Base-by-base conservation (phyloP, 35 echinoderm and acorn worm genomes). In the Stichopus chloronotus region DNA sequence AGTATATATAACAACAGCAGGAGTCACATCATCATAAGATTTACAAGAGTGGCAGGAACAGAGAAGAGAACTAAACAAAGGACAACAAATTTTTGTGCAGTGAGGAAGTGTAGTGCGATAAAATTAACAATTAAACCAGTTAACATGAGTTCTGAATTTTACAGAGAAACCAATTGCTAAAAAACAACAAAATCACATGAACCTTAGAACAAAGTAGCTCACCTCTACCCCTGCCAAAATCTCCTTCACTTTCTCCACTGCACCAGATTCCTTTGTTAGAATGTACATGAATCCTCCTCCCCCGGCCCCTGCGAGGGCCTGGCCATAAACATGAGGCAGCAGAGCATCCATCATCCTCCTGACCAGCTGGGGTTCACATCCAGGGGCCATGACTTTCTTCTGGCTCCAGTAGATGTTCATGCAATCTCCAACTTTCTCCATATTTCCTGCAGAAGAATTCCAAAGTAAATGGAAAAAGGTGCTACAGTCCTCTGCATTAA, bases 351-450 rank as follows among this genome's bases (percentile, higher is more conserved):
- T 99, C 93, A 99, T 99, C 2, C 52, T 84, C 52, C 92, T 80
- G 72, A 99, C 97, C 12, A 92, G 17, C 30, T 58, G 52, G 22
- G 97, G 97, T 86, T 99, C 97, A 63, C 94, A 92, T 14, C 97
- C 97, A 4, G 97, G 95, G 9, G 97, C 97, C 95, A 99, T 95
- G 5, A 99, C 81, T 61, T 99, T 99, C 94, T 99, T 99, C 90
- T 99, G 97, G 9, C 76, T 54, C 97, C 97, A 99, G 83, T 98
- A 99, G 6, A 56, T 95, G 74, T 99, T 91, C 92, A 99, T 93
- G 74, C 97, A 99, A 6, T 56, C 72, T 5, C 97, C 97, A 58
- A 96, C 95, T 91, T 95, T 96, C 65, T 92, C 87, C 13, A 98
- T 84, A 71, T 99, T 92, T 79, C 97, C 97, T 99, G 58, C 25